Base-by-base conservation (phyloP, 2,888 invertebrate genomes). In the Parnassius apollo region DNA sequence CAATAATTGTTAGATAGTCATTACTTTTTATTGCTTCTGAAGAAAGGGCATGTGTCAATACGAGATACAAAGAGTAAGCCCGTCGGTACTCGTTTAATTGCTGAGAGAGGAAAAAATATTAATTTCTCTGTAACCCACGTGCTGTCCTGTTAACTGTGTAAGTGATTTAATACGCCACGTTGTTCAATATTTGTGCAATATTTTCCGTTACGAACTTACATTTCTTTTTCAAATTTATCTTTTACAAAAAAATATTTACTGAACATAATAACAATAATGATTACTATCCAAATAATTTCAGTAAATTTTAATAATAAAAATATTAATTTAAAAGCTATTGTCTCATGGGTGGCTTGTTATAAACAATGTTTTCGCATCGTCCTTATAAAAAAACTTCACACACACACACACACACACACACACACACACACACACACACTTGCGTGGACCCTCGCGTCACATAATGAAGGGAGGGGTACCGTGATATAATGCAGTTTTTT, bases 401-500 rank as follows among this genome's bases (percentile, higher is more conserved):
- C 83, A 79, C 72, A 80, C 83, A 79, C 72, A 73, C 69, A 69
- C 69, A 80, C 83, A 79, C 72, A 73, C 69, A 69, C 69, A 80
- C 83, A 79, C 72, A 73, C 77, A 78, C 83, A 80, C 83, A 79
- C 72, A 80, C 83, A 79, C 72, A 73, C 69, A 69, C 69, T 65
- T 66, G 53, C 63, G 64, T 42, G 71, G 76, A 81, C 88, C 90
- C 90, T 82, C 81, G 77, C 81, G 82, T 80, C 86, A 81, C 78
- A 80, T 88, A 87, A 89, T 86, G 86, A 87, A 84, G 86, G 89
- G 88, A 86, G 89, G 64, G 88, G 85, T 80, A 83, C 79, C 74
- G 83, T 89, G 90, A 90, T 91, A 91, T 91, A 91, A 90, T 91
- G 91, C 90, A 88, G 83, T 91, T 91, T 91, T 91, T 91, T 91